Evolutionary conservation across 2,797 vertebrate genomes (phyloP).

Genomic region (Typhlichthys subterraneus): DNA sequence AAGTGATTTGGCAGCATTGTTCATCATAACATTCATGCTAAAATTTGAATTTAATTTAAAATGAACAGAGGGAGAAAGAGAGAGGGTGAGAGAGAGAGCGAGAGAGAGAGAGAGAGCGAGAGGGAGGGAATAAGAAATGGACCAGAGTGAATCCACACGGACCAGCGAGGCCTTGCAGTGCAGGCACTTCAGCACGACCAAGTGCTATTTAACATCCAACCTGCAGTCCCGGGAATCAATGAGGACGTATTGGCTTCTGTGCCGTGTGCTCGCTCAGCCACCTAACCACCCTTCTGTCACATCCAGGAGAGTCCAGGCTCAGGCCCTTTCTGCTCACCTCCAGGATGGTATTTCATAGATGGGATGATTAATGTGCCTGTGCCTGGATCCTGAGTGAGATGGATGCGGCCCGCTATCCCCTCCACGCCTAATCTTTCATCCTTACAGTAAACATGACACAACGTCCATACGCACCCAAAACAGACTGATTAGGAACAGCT

Average conservation of each 20-base stretch:
- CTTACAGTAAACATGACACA: constrained; percentile 80
- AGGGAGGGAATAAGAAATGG: background rate
- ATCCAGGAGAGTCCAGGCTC: constrained; percentile 26
- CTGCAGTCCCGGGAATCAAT: constrained; percentile 62
- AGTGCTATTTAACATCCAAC: constrained; percentile 46
- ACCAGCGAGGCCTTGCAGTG: constrained; percentile 31
- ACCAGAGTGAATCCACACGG: background rate
- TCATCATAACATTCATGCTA: too few relatives aligned
- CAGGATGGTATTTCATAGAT: constrained; percentile 66
- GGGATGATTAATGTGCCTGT: constrained; percentile 73
- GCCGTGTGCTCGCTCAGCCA: constrained; percentile 66
- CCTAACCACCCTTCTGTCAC: constrained; percentile 70
- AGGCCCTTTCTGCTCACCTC: constrained; percentile 33
- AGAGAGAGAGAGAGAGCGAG: background rate
- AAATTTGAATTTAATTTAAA: background rate
- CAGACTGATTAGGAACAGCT: constrained; percentile 74
- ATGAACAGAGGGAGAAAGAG: background rate
- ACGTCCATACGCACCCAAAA: constrained; percentile 63
- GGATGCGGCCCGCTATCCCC: constrained; percentile 66
- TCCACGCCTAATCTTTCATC: constrained; percentile 75
- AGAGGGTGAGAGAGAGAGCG: background rate
- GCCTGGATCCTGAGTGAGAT: constrained; percentile 75
- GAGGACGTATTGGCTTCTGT: constrained; percentile 58
- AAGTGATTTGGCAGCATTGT: too few relatives aligned
- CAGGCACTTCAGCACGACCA: constrained; percentile 58